These are phyloP conservation scores for Hyla sarda DNA, from an alignment of 2,113 vertebrate species.

Conservation along the genomic window DNA sequence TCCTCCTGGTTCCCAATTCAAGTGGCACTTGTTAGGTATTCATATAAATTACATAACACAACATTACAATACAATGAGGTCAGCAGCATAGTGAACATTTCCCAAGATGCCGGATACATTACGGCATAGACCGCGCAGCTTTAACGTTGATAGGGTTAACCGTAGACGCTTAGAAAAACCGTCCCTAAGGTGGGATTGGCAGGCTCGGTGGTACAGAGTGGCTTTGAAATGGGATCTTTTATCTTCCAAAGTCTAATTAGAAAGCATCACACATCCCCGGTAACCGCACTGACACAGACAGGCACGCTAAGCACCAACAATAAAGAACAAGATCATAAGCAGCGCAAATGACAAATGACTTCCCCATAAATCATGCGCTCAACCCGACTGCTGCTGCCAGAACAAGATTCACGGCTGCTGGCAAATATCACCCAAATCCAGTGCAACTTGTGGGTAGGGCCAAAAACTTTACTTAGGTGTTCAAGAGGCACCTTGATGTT, in stretches of 20 bases:
- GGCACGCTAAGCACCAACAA: constrained; percentile 50
- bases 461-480: not conserved
- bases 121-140: not conserved
- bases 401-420: constrained; percentile 42
- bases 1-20: not conserved
- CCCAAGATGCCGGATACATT: too few species aligned
- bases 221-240: constrained; percentile 57
- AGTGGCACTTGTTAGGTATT: not conserved
- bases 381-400: constrained; percentile 19
- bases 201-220: constrained; percentile 40
- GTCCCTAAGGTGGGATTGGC: constrained; percentile 48
- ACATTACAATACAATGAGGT: not conserved
- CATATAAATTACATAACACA: not conserved
- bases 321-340: constrained; percentile 57
- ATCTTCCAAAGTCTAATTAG: constrained; percentile 59
- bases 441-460: not conserved
- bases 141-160: constrained; percentile 13
- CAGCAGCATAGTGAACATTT: not conserved
- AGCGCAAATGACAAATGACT: constrained; percentile 58
- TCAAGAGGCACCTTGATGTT: not conserved
- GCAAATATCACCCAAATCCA: constrained; percentile 1
- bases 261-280: constrained; percentile 55
- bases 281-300: constrained; percentile 52
- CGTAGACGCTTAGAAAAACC: constrained; percentile 9
- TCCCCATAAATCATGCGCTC: constrained; percentile 55